phyloP scores from a whole-genome alignment of 1,140 invertebrate species.

The Ctenoplectra terminalis region DNA sequence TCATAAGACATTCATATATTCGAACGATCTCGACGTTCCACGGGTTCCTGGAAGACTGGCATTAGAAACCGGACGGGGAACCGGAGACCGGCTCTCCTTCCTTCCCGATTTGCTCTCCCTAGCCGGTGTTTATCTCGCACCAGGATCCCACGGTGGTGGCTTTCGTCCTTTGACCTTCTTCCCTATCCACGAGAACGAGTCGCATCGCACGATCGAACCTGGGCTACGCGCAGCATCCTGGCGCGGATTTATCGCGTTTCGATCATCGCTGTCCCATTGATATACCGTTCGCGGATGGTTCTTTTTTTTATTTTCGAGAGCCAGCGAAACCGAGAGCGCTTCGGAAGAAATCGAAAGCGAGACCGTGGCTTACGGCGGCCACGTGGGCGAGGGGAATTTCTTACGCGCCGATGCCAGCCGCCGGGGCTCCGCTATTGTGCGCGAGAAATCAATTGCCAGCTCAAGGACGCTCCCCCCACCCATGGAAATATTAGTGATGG shows the following conservation, averaged over 20 bases:
- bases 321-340: constrained; percentile 38
- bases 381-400: constrained; percentile 22
- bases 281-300: constrained; percentile 22
- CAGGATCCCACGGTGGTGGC: constrained; percentile 67
- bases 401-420: not conserved
- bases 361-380: not conserved
- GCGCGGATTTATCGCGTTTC: constrained; percentile 62
- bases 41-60: constrained; percentile 67
- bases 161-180: constrained; percentile 69
- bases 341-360: constrained; percentile 46
- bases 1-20: constrained; percentile 73
- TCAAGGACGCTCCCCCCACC: constrained; percentile 3
- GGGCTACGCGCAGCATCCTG: constrained; percentile 33
- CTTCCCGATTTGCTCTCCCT: constrained; percentile 53
- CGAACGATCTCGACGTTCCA: constrained; percentile 66
- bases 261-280: constrained; percentile 50
- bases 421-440: not conserved
- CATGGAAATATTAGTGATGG: too few species aligned
- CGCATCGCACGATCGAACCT: constrained; percentile 58
- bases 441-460: constrained; percentile 6
- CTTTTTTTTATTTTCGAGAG: not conserved
- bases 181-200: constrained; percentile 17
- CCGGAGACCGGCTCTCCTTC: constrained; percentile 49
- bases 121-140: constrained; percentile 64
- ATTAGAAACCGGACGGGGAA: constrained; percentile 70